Percentiles rank a stretch among this genome's conserved stretches.
phyloP scores from a whole-genome alignment of 2,797 vertebrate species.

The Hozukius guyotensis region DNA sequence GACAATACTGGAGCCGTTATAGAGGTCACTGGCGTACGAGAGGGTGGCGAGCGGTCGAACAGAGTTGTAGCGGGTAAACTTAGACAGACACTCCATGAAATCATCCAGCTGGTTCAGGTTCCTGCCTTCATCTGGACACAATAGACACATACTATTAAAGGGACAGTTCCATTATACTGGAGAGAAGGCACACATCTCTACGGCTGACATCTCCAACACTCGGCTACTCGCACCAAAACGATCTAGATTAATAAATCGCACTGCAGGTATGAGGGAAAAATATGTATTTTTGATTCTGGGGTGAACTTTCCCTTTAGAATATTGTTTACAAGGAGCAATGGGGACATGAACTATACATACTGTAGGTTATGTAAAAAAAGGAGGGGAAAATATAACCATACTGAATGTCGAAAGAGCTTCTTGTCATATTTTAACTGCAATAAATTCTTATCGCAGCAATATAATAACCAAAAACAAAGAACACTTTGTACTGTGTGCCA shows the following conservation, averaged over 20 bases:
- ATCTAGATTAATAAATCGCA: too few relatives aligned
- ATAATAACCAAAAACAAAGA: neutral
- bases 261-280: too few relatives aligned
- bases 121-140: conserved; percentile 91
- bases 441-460: neutral
- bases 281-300: too few relatives aligned
- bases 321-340: neutral
- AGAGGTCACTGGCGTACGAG: conserved; percentile 98
- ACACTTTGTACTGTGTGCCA: neutral
- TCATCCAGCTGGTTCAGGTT: conserved; percentile 97
- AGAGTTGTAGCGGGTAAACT: conserved; percentile 98
- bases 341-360: neutral
- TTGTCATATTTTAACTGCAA: neutral
- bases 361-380: neutral
- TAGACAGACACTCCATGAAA: conserved; percentile 98
- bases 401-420: neutral
- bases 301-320: neutral
- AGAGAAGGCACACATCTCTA: too few relatives aligned
- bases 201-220: too few relatives aligned
- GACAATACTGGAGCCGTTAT: conserved; percentile 98
- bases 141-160: neutral
- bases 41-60: conserved; percentile 95
- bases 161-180: too few relatives aligned
- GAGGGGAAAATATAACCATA: neutral
- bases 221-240: too few relatives aligned